These are phyloP conservation scores for Nycteola revayana DNA, from an alignment of 2,888 invertebrate genomes.

Conservation along the genomic window DNA sequence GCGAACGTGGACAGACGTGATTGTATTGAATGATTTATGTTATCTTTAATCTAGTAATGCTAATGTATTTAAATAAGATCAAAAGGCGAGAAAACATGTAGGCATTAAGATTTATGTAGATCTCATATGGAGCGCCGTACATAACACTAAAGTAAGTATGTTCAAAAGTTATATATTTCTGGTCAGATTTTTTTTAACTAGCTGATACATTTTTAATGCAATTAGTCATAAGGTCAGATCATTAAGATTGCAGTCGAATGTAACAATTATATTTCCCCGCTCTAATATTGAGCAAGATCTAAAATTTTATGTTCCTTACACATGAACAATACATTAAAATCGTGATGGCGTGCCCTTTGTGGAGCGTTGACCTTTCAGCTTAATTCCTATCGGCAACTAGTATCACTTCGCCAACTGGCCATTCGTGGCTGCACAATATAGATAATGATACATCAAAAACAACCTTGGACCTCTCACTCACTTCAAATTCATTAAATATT, in stretches of 20 bases:
- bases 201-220: constrained; percentile 4
- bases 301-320: constrained; percentile 21
- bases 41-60: constrained; percentile 42
- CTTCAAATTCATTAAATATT: constrained; percentile 47
- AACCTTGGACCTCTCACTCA: constrained; percentile 65
- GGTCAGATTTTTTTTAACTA: not conserved
- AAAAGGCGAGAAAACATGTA: constrained; percentile 16
- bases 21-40: constrained; percentile 46
- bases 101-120: not conserved
- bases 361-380: constrained; percentile 51
- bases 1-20: constrained; percentile 34
- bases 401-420: constrained; percentile 58
- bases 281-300: constrained; percentile 23
- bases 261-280: constrained; percentile 18
- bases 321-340: constrained; percentile 44
- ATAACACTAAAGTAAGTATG: no score
- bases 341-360: constrained; percentile 58
- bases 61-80: constrained; percentile 41
- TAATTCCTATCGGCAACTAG: constrained; percentile 51
- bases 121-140: no score
- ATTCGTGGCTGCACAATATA: constrained; percentile 50
- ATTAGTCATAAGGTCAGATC: constrained; percentile 16
- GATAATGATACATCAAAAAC: constrained; percentile 50
- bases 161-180: no score
- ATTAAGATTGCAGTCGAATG: constrained; percentile 9